Conservation (phyloP, 2,113 vertebrate genomes). For the Girardinichthys multiradiatus region DNA sequence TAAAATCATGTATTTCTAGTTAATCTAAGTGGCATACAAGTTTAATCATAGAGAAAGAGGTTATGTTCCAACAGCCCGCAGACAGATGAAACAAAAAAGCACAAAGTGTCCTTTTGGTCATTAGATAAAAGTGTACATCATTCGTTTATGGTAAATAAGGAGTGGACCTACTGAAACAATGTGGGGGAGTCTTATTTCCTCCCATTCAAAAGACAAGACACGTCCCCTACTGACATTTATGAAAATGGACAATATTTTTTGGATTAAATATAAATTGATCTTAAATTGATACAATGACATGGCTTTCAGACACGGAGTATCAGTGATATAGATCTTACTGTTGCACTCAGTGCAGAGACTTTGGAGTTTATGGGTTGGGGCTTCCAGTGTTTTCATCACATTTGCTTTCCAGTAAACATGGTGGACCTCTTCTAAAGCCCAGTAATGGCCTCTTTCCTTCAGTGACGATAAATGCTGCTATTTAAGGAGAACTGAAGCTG, state of each 20-base stretch:
- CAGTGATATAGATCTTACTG: not conserved
- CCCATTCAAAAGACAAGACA: not conserved
- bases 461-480: slow-evolving; percentile 38
- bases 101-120: slow-evolving; percentile 33
- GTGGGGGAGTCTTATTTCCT: not conserved
- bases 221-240: slow-evolving; percentile 1
- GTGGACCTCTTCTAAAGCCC: slow-evolving; percentile 4
- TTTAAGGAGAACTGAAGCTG: slow-evolving; percentile 79
- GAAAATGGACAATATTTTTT: not conserved
- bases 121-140: slow-evolving; percentile 7
- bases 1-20: slow-evolving; percentile 25
- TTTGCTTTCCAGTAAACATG: not conserved
- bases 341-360: not conserved
- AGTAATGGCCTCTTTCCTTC: too few relatives aligned
- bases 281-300: not conserved
- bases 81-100: not conserved
- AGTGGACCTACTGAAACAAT: not conserved
- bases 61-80: slow-evolving; percentile 3
- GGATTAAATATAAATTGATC: not conserved
- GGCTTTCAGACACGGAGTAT: not conserved
- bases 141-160: slow-evolving; percentile 4
- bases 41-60: not conserved
- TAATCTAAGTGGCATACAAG: not conserved
- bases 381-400: not conserved
- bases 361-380: not conserved